These are phyloP conservation scores for Phasia obesa DNA, from an alignment of 2,888 invertebrate genomes.

Conservation along the genomic window DNA sequence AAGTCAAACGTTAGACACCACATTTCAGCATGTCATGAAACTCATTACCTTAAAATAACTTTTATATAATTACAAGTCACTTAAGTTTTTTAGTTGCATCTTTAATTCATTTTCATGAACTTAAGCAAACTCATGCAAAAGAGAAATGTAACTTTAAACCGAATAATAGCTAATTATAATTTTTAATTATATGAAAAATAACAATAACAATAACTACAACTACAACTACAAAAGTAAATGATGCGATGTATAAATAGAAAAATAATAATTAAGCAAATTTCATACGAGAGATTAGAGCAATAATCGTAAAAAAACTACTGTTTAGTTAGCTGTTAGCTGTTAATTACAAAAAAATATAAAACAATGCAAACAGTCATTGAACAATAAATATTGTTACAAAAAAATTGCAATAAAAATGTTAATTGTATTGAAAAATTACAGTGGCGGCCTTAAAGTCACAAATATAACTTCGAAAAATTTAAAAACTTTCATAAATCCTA, in stretches of 20 bases:
- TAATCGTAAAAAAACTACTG: conserved; percentile 6
- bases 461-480: too few species aligned
- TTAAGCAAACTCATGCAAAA: neutral
- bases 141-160: neutral
- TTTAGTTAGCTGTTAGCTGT: too few species aligned
- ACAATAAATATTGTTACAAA: too few species aligned
- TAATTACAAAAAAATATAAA: conserved; percentile 18
- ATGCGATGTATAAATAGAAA: conserved; percentile 21
- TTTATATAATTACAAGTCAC: too few species aligned
- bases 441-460: too few species aligned
- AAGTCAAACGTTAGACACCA: too few species aligned
- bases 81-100: neutral
- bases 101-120: neutral
- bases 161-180: conserved; percentile 2
- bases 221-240: neutral
- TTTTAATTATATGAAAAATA: conserved; percentile 24
- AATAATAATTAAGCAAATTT: conserved; percentile 4
- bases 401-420: too few species aligned
- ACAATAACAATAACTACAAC: too few species aligned
- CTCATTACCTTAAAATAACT: too few species aligned
- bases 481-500: too few species aligned
- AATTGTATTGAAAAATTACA: too few species aligned
- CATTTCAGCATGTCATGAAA: too few species aligned
- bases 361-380: neutral
- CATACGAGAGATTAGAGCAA: neutral